Conservation (phyloP, 1,140 invertebrate genomes). For the Penaeus vannamei region DNA sequence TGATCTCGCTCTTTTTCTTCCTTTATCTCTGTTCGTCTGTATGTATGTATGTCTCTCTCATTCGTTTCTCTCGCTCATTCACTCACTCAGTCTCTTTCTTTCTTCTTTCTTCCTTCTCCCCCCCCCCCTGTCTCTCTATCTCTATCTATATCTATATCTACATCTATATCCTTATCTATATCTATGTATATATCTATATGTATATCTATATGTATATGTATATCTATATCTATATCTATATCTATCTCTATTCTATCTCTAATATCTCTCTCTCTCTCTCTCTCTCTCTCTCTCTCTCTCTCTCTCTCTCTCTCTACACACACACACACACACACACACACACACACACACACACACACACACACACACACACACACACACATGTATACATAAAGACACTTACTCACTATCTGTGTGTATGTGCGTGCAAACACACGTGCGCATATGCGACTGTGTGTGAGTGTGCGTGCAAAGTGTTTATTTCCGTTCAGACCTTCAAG, state of each 20-base stretch:
- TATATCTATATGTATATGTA: conserved; percentile 1
- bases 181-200: too few relatives aligned
- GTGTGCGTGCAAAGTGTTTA: too few relatives aligned
- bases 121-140: not conserved
- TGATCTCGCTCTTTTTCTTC: not conserved
- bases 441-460: too few relatives aligned
- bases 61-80: not conserved
- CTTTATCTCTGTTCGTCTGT: conserved; percentile 4
- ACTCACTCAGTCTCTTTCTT: too few relatives aligned
- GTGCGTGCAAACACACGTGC: too few relatives aligned
- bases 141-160: too few relatives aligned
- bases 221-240: conserved; percentile 11
- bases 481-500: too few relatives aligned
- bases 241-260: not conserved
- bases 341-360: not conserved
- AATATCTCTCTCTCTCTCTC: not conserved
- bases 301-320: not conserved
- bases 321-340: not conserved
- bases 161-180: too few relatives aligned
- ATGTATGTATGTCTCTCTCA: not conserved
- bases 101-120: not conserved
- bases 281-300: not conserved
- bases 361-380: not conserved
- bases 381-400: not conserved
- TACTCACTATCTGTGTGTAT: not conserved